These are phyloP conservation scores for Melinaea marsaeus DNA, from an alignment of 2,888 invertebrate species.

Conservation along the genomic window DNA sequence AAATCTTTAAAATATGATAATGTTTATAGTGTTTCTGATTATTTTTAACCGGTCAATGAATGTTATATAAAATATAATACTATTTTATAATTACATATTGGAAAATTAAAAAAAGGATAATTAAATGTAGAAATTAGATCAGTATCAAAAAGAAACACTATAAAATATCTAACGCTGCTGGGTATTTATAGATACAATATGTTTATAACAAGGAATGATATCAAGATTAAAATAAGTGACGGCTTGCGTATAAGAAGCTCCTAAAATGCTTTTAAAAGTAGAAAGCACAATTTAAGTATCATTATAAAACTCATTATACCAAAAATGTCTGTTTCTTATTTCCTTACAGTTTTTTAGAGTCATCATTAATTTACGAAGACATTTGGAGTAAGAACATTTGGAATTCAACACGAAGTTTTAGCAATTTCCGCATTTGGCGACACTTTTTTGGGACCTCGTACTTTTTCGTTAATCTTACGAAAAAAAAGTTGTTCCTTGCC, in stretches of 20 bases:
- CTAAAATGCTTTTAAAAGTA: neutral
- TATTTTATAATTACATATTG: too few relatives aligned
- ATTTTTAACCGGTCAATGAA: too few relatives aligned
- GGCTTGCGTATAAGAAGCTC: neutral
- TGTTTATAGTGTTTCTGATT: too few relatives aligned
- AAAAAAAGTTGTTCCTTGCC: slow-evolving; percentile 63
- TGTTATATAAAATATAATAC: too few relatives aligned
- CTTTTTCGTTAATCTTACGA: slow-evolving; percentile 72
- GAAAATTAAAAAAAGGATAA: too few relatives aligned
- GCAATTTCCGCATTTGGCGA: slow-evolving; percentile 71
- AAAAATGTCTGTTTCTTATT: slow-evolving; percentile 75
- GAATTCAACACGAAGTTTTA: slow-evolving; percentile 73
- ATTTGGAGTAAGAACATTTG: slow-evolving; percentile 73
- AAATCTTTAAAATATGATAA: too few relatives aligned
- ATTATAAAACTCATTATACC: slow-evolving; percentile 69
- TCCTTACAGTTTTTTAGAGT: slow-evolving; percentile 73
- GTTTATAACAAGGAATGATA: neutral
- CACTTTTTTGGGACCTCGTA: slow-evolving; percentile 70
- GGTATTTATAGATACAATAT: too few relatives aligned
- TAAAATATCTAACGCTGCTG: too few relatives aligned
- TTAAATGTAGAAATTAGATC: too few relatives aligned
- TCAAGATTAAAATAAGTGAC: neutral
- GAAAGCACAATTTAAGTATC: slow-evolving; percentile 44
- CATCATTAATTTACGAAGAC: slow-evolving; percentile 75
- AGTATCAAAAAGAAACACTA: too few relatives aligned